Conservation (phyloP, 2,113 vertebrate genomes). For the Corythaixoides concolor region DNA sequence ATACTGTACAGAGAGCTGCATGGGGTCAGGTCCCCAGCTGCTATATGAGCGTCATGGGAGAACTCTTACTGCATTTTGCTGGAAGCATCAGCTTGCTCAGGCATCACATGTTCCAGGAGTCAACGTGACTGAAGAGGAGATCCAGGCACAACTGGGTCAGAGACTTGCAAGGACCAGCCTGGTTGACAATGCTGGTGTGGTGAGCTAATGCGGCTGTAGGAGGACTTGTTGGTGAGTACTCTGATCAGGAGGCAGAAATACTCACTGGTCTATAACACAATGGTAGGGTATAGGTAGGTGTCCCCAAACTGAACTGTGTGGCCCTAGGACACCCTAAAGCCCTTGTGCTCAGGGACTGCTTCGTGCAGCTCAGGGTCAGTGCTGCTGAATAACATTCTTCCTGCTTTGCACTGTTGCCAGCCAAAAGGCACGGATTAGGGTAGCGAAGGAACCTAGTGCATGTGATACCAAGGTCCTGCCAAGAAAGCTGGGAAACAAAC, state of each 20-base stretch:
- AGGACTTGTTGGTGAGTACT: not conserved
- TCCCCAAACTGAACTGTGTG: not conserved
- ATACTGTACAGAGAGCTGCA: not conserved
- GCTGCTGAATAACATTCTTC: not conserved
- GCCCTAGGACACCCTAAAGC: not conserved
- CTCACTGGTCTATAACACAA: not conserved
- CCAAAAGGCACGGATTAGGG: not conserved
- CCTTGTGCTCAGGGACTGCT: not conserved
- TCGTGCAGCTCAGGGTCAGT: not conserved
- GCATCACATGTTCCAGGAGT: not conserved
- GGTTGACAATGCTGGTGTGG: not conserved
- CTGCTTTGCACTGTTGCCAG: not conserved
- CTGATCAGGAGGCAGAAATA: not conserved
- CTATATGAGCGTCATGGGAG: not conserved
- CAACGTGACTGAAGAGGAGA: not conserved
- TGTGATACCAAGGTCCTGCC: not conserved
- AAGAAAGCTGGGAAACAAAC: constrained; percentile 17
- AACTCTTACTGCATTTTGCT: not conserved
- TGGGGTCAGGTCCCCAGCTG: not conserved
- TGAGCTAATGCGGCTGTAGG: not conserved
- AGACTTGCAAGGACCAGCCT: not conserved
- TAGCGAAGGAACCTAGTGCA: not conserved
- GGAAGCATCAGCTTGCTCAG: not conserved
- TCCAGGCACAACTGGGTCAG: not conserved
- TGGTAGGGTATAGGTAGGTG: not conserved